Percentiles rank a stretch among this genome's conserved stretches.
These are phyloP conservation scores for Melanotaenia parkinsoni DNA, from an alignment of 2,797 vertebrate genomes.

Conservation along the genomic window DNA sequence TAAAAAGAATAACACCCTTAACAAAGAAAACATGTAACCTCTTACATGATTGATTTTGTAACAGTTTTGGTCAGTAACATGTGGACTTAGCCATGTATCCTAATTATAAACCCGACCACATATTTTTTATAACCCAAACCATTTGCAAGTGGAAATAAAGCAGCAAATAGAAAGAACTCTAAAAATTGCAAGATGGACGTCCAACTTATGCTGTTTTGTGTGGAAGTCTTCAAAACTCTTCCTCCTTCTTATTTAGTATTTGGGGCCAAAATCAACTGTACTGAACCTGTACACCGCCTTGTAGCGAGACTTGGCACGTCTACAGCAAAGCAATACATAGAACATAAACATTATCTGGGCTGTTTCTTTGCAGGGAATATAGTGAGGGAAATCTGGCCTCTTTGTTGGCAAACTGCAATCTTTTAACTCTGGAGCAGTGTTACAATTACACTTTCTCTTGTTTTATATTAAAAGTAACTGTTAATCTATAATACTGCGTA, in stretches of 20 bases:
- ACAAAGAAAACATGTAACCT: neutral
- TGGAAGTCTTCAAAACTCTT: neutral
- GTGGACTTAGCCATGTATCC: neutral
- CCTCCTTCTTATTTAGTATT: too few species aligned
- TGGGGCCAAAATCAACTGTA: too few species aligned
- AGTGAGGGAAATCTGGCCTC: too few species aligned
- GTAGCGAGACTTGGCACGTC: too few species aligned
- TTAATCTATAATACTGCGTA: too few species aligned
- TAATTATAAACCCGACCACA: neutral
- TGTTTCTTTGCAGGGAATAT: neutral
- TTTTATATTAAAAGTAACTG: too few species aligned
- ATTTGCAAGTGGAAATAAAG: neutral
- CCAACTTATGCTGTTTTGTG: neutral
- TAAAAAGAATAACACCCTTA: too few species aligned
- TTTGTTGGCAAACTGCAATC: neutral
- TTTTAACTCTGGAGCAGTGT: too few species aligned
- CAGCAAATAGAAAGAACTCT: neutral
- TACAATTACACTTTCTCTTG: too few species aligned
- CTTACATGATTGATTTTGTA: neutral
- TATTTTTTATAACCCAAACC: neutral
- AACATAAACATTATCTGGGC: neutral
- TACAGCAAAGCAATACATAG: neutral
- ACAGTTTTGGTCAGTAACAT: neutral
- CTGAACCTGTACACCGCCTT: too few species aligned
- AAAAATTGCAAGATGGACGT: neutral